A percentile compares a stretch with the other conserved stretches of the same genome.
Conservation (phyloP, 2,113 vertebrate genomes). For the Gobius niger region DNA sequence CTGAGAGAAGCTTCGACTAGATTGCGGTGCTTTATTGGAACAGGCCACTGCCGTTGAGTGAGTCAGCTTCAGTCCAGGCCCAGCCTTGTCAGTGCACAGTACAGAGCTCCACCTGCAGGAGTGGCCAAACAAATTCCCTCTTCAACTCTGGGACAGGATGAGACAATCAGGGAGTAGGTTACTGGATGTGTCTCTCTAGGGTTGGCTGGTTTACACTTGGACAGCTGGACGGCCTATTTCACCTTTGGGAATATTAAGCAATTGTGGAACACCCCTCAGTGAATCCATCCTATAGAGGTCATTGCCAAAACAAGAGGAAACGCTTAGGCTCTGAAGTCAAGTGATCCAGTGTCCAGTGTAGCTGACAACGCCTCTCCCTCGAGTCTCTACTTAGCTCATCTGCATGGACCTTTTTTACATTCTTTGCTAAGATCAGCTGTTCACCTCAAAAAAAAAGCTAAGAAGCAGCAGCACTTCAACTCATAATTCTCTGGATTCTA, state of each 20-base stretch:
- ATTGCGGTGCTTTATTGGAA: slow-evolving; percentile 5
- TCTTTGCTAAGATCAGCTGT: background rate
- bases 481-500: no score
- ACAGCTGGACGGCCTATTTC: slow-evolving; percentile 57
- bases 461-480: no score
- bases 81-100: slow-evolving; percentile 26
- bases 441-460: no score
- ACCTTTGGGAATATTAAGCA: slow-evolving; percentile 49
- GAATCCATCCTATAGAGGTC: slow-evolving; percentile 44
- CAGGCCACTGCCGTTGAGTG: background rate
- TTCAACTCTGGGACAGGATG: slow-evolving; percentile 20
- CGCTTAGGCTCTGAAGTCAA: slow-evolving; percentile 47
- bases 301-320: slow-evolving; percentile 54
- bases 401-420: slow-evolving; percentile 13
- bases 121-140: slow-evolving; percentile 23
- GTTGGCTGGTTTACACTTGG: slow-evolving; percentile 32
- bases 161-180: slow-evolving; percentile 47
- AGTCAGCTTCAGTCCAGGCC: slow-evolving; percentile 36
- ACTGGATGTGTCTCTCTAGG: slow-evolving; percentile 24
- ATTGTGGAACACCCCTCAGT: slow-evolving; percentile 40
- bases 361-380: slow-evolving; percentile 39
- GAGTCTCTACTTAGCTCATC: slow-evolving; percentile 34
- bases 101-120: slow-evolving; percentile 48
- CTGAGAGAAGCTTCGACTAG: background rate
- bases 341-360: slow-evolving; percentile 27